Percentiles rank a stretch among this genome's conserved stretches.
Evolutionary conservation across 2,797 vertebrate species (phyloP).

Genomic region (Sparus aurata): DNA sequence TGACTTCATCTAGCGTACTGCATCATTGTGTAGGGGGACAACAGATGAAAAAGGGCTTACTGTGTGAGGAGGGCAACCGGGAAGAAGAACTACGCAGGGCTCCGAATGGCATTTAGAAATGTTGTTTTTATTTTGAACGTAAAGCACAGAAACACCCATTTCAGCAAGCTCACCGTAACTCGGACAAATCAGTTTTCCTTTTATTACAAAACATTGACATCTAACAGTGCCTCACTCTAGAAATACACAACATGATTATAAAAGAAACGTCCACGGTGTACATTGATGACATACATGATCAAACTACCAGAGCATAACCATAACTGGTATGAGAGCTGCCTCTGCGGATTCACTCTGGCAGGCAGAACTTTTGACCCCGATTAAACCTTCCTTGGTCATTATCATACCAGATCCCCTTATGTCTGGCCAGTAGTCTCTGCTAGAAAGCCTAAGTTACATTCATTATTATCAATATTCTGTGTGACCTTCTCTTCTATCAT

Average conservation of each 20-base stretch:
- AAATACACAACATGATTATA: constrained; percentile 48
- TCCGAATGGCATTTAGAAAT: constrained; percentile 60
- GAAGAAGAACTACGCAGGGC: constrained; percentile 7
- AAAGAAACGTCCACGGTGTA: constrained; percentile 58
- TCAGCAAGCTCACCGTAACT: constrained; percentile 42
- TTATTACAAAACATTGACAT: constrained; percentile 64
- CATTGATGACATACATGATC: constrained; percentile 21
- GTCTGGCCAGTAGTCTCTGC: constrained; percentile 26
- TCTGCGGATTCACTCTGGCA: constrained; percentile 24
- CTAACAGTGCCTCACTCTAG: constrained; percentile 57
- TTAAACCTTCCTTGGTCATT: constrained; percentile 32
- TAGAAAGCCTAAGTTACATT: constrained; percentile 60
- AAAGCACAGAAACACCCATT: constrained; percentile 69
- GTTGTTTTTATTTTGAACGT: constrained; percentile 76
- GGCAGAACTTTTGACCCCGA: constrained; percentile 35
- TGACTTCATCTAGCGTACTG: not conserved
- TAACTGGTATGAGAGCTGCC: constrained; percentile 17
- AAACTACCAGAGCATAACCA: constrained; percentile 45
- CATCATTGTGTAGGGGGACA: not conserved
- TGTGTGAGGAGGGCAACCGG: not conserved
- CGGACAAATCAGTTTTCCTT: constrained; percentile 39
- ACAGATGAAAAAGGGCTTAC: not conserved
- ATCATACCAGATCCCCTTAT: constrained; percentile 28
- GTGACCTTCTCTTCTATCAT: constrained; percentile 38
- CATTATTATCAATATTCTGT: constrained; percentile 45